Conservation (phyloP, 2,888 invertebrate genomes). For the Epinotia demarniana region DNA sequence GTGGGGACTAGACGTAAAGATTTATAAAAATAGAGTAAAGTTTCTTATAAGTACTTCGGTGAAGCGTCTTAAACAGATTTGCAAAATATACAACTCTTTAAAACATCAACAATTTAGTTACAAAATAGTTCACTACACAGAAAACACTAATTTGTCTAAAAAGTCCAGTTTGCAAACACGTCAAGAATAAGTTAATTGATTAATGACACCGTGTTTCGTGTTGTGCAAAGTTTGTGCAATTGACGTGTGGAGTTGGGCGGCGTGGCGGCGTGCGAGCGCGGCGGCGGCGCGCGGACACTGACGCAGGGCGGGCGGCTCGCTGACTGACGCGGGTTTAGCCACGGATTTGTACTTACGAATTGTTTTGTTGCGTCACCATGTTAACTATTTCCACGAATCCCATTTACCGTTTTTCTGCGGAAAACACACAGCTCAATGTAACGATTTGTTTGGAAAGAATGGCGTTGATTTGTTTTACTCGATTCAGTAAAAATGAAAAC, state of each 20-base stretch:
- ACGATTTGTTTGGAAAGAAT: background rate
- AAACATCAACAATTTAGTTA: background rate
- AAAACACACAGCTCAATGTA: background rate
- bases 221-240: conserved; percentile 17
- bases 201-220: background rate
- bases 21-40: conserved; percentile 6
- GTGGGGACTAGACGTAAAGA: background rate
- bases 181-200: background rate
- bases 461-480: background rate
- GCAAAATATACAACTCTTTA: background rate
- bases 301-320: conserved; percentile 7
- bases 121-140: background rate
- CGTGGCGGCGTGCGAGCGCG: conserved; percentile 31
- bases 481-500: background rate
- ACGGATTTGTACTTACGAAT: background rate
- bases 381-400: background rate
- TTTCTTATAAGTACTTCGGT: conserved; percentile 2
- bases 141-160: background rate
- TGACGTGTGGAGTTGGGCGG: conserved; percentile 11
- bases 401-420: background rate
- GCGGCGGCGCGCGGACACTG: conserved; percentile 33
- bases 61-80: conserved; percentile 1
- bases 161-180: background rate
- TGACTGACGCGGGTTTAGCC: background rate
- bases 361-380: background rate